Percentiles rank a stretch among this genome's conserved stretches.
phyloP scores from a whole-genome alignment of 2,113 vertebrate species.

The Xenopus laevis region DNA sequence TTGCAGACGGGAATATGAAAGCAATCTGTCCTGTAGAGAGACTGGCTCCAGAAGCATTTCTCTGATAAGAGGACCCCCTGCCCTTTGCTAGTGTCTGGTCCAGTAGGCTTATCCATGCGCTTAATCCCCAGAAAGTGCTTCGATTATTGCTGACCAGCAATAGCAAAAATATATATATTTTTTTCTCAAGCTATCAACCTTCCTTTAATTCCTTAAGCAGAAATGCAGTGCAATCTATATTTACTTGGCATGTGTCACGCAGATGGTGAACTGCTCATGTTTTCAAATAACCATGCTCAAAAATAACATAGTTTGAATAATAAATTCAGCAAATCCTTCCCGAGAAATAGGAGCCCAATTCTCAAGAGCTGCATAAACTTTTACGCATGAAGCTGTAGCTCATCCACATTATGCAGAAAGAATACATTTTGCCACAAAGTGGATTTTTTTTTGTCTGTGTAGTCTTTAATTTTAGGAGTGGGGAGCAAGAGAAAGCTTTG shows the following conservation, averaged over 20 bases:
- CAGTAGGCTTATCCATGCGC: slow-evolving; percentile 98
- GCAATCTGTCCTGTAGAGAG: slow-evolving; percentile 93
- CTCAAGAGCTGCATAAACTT: slow-evolving; percentile 77
- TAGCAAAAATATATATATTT: slow-evolving; percentile 75
- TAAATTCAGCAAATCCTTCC: slow-evolving; percentile 75
- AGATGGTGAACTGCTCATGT: slow-evolving; percentile 77
- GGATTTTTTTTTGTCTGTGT: slow-evolving; percentile 54
- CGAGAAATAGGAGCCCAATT: slow-evolving; percentile 68
- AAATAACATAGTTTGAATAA: slow-evolving; percentile 79
- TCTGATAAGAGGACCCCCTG: slow-evolving; percentile 95
- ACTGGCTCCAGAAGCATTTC: slow-evolving; percentile 94
- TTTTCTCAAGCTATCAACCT: slow-evolving; percentile 76
- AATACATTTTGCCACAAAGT: slow-evolving; percentile 56
- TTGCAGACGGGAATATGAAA: slow-evolving; percentile 89
- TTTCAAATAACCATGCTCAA: slow-evolving; percentile 78
- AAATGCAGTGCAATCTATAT: slow-evolving; percentile 82
- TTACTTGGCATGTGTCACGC: slow-evolving; percentile 81
- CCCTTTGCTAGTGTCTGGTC: slow-evolving; percentile 91
- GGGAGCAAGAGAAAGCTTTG: slow-evolving; percentile 42
- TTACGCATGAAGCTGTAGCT: slow-evolving; percentile 66
- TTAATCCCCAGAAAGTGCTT: slow-evolving; percentile 99
- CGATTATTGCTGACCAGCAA: slow-evolving; percentile 99
- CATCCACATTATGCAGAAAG: slow-evolving; percentile 69
- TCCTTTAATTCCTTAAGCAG: slow-evolving; percentile 83
- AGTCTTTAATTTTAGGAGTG: slow-evolving; percentile 52